phyloP scores from a whole-genome alignment of 2,113 vertebrate genomes.

The Eupsittula cactorum region DNA sequence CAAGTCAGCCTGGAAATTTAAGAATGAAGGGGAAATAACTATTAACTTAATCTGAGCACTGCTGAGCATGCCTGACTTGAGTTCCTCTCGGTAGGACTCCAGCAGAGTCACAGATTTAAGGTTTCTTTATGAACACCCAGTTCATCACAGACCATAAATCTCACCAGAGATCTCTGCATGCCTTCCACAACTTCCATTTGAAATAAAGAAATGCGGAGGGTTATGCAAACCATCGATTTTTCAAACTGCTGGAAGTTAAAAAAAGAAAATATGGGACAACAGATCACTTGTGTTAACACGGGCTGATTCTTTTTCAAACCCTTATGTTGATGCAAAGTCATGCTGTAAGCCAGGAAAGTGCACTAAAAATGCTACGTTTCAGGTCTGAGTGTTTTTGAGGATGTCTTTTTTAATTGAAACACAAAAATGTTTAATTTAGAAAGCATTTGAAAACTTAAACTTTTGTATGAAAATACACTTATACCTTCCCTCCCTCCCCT shows the following conservation, averaged over 20 bases:
- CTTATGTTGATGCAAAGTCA: neutral
- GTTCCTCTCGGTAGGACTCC: neutral
- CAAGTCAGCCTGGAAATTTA: neutral
- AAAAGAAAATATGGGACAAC: neutral
- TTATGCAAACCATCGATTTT: neutral
- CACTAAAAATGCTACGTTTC: neutral
- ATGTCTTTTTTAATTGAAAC: neutral
- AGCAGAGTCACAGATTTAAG: neutral
- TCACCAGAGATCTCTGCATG: conserved; percentile 1
- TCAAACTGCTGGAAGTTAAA: neutral
- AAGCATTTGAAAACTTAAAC: neutral
- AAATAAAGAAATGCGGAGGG: neutral
- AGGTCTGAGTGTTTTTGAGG: neutral
- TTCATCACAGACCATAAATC: conserved; percentile 26
- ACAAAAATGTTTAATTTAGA: neutral
- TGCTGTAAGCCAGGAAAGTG: neutral
- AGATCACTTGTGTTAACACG: neutral
- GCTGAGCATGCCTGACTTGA: neutral
- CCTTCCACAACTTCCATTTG: neutral
- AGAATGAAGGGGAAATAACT: conserved; percentile 10
- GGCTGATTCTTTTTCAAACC: neutral
- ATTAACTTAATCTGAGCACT: neutral
- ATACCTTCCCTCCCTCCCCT: neutral
- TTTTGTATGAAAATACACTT: neutral
- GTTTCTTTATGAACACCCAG: conserved; percentile 11